Evolutionary conservation across 2,113 vertebrate species (phyloP).

Genomic region (Chionis minor): DNA sequence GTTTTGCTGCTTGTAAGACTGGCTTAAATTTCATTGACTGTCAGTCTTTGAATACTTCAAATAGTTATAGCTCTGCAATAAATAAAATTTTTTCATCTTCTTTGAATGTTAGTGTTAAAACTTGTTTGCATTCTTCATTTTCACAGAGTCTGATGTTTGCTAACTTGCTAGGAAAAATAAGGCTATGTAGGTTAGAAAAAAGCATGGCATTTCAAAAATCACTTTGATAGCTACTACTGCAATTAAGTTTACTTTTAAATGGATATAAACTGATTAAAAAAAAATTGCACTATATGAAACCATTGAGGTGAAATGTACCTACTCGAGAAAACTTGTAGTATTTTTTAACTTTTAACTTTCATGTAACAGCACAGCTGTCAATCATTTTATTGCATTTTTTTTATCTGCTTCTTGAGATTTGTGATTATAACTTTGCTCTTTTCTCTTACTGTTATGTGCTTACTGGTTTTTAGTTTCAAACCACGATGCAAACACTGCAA

Average conservation of each 20-base stretch:
- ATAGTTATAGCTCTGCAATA: not conserved
- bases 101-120: not conserved
- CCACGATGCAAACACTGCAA: constrained; percentile 2
- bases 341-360: constrained; percentile 20
- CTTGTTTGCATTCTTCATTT: not conserved
- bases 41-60: not conserved
- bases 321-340: not conserved
- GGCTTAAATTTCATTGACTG: not conserved
- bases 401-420: constrained; percentile 37
- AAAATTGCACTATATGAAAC: not conserved
- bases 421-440: constrained; percentile 49
- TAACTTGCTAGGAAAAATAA: not conserved
- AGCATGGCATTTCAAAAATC: not conserved
- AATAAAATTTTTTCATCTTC: not conserved
- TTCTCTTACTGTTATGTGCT: constrained; percentile 38
- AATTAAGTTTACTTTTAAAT: not conserved
- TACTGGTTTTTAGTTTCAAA: constrained; percentile 30
- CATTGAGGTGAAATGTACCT: not conserved
- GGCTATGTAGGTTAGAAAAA: not conserved
- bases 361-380: constrained; percentile 9
- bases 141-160: not conserved
- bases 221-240: not conserved
- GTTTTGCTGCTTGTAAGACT: not conserved
- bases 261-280: not conserved
- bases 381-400: constrained; percentile 39